phyloP scores from a whole-genome alignment of 2,797 vertebrate species.

The Lutjanus campechanus region DNA sequence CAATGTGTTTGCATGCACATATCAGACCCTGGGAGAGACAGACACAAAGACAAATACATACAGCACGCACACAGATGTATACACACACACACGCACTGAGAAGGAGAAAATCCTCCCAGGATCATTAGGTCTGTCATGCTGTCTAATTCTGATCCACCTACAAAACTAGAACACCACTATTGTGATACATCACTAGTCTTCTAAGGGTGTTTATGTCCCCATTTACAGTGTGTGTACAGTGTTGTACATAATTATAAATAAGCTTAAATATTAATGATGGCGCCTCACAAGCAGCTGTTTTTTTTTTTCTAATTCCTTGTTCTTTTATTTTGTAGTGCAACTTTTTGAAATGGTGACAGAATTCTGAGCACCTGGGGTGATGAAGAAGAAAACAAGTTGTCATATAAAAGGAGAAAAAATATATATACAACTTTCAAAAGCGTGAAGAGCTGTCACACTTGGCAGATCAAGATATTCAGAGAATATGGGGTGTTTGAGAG shows the following conservation, averaged over 20 bases:
- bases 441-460: conserved; percentile 81
- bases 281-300: conserved; percentile 65
- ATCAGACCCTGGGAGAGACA: conserved; percentile 85
- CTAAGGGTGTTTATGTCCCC: conserved; percentile 76
- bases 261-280: conserved; percentile 83
- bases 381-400: conserved; percentile 85
- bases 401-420: conserved; percentile 78
- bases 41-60: conserved; percentile 84
- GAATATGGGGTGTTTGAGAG: conserved; percentile 75
- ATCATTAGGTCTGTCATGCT: conserved; percentile 83
- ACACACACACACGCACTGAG: conserved; percentile 55
- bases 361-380: conserved; percentile 82
- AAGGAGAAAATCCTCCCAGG: conserved; percentile 80
- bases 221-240: conserved; percentile 75
- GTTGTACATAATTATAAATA: conserved; percentile 81
- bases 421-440: conserved; percentile 80
- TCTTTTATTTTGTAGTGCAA: conserved; percentile 78
- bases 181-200: conserved; percentile 75
- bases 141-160: conserved; percentile 86
- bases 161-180: conserved; percentile 81
- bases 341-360: conserved; percentile 83
- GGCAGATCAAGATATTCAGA: conserved; percentile 81
- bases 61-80: conserved; percentile 70
- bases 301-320: conserved; percentile 67
- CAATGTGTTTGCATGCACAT: conserved; percentile 87